These are phyloP conservation scores for Aspiorhynchus laticeps DNA, from an alignment of 2,113 vertebrate species.

Conservation along the genomic window DNA sequence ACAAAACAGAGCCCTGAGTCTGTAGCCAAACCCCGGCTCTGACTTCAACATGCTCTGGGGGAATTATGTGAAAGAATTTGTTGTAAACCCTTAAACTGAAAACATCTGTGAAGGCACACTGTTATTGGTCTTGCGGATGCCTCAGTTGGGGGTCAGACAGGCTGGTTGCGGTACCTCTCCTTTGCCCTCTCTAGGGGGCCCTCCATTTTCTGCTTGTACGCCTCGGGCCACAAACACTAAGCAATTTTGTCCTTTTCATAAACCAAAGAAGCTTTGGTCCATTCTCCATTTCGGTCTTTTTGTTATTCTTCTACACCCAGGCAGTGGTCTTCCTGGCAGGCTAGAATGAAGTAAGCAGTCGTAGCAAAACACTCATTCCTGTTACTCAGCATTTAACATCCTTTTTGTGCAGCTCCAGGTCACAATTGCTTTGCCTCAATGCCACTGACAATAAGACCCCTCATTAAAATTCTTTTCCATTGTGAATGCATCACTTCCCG, in stretches of 20 bases:
- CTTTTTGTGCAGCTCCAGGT: constrained; percentile 35
- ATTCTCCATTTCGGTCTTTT: constrained; percentile 14
- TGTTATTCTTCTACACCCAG: constrained; percentile 30
- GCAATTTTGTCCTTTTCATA: constrained; percentile 41
- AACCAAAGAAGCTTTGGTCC: constrained; percentile 13
- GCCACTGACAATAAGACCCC: constrained; percentile 46
- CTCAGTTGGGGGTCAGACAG: constrained; percentile 44
- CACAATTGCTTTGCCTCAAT: constrained; percentile 43
- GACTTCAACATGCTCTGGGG: constrained; percentile 68
- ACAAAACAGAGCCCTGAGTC: constrained; percentile 59
- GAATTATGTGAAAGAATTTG: constrained; percentile 75
- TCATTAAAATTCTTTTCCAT: constrained; percentile 59
- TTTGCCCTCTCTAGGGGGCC: constrained; percentile 44
- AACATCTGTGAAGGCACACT: constrained; percentile 72
- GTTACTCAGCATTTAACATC: constrained; percentile 39
- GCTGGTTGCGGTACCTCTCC: constrained; percentile 43
- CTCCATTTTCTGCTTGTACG: constrained; percentile 38
- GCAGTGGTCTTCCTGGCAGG: constrained; percentile 47
- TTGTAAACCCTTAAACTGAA: constrained; percentile 77
- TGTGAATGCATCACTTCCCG: constrained; percentile 43
- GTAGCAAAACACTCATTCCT: constrained; percentile 29
- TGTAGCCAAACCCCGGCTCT: constrained; percentile 59
- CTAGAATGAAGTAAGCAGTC: constrained; percentile 33
- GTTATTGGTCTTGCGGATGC: constrained; percentile 55
- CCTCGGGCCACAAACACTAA: constrained; percentile 20